Conservation (phyloP, 2,888 invertebrate genomes). For the Drosophila gaucha region DNA sequence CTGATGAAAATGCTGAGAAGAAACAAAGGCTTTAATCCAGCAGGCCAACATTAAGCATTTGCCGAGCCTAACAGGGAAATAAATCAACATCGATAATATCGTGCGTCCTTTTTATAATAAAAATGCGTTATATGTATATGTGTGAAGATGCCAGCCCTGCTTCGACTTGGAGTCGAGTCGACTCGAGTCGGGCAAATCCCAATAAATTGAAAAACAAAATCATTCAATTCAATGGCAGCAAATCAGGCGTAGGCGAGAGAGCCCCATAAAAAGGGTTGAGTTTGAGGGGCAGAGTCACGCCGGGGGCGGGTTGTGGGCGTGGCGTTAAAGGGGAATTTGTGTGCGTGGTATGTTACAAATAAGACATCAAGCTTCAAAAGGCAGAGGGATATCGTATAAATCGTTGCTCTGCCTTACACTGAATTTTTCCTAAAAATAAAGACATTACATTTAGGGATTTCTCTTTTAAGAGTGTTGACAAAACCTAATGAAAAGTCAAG, state of each 20-base stretch:
- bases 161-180: slow-evolving; percentile 22
- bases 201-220: slow-evolving; percentile 81
- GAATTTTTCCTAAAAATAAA: slow-evolving; percentile 7
- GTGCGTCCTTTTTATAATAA: slow-evolving; percentile 52
- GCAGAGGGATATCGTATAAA: background rate
- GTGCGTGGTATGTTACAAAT: slow-evolving; percentile 41
- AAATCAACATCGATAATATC: slow-evolving; percentile 79
- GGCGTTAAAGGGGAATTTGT: slow-evolving; percentile 14
- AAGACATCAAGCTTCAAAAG: slow-evolving; percentile 65
- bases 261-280: slow-evolving; percentile 58
- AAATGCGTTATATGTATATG: slow-evolving; percentile 50
- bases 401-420: background rate
- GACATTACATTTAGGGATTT: slow-evolving; percentile 7
- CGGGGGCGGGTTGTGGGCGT: background rate
- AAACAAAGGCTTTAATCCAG: slow-evolving; percentile 51
- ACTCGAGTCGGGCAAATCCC: slow-evolving; percentile 61
- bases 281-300: too few species aligned
- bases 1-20: background rate
- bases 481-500: too few species aligned
- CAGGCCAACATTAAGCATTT: slow-evolving; percentile 25
- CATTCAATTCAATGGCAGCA: slow-evolving; percentile 79
- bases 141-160: slow-evolving; percentile 26
- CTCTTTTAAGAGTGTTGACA: too few species aligned
- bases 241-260: slow-evolving; percentile 70
- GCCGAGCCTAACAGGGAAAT: slow-evolving; percentile 58